Percentiles rank a stretch among this genome's conserved stretches.
Conservation (phyloP, 2,888 invertebrate species). For the Calameuta pallipes region DNA sequence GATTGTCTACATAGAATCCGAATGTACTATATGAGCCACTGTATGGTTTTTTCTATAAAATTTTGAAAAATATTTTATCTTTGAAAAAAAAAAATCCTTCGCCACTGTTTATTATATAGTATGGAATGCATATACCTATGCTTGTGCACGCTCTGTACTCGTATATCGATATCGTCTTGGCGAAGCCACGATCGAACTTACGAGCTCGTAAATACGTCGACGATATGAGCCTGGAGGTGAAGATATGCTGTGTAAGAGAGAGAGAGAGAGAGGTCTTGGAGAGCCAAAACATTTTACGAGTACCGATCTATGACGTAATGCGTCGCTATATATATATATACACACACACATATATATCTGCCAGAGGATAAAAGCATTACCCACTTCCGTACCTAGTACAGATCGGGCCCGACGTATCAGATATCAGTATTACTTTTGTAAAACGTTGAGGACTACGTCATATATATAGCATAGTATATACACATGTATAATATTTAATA, state of each 20-base stretch:
- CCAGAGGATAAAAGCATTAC: slow-evolving; percentile 30
- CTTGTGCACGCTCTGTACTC: slow-evolving; percentile 8
- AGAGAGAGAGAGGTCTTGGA: slow-evolving; percentile 35
- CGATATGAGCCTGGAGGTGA: slow-evolving; percentile 51
- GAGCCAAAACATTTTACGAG: slow-evolving; percentile 48
- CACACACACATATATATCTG: background rate
- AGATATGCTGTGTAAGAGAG: slow-evolving; percentile 43
- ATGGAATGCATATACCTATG: background rate
- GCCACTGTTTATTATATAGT: background rate
- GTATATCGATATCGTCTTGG: slow-evolving; percentile 44
- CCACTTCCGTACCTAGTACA: slow-evolving; percentile 26
- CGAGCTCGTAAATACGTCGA: slow-evolving; percentile 58
- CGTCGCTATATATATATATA: slow-evolving; percentile 20
- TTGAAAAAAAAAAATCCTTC: background rate
- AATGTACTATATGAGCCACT: background rate
- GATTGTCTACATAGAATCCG: background rate
- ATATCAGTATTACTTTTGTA: slow-evolving; percentile 27
- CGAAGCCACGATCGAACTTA: slow-evolving; percentile 53
- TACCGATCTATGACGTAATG: slow-evolving; percentile 47
- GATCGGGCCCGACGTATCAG: slow-evolving; percentile 20
- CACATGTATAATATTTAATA: background rate
- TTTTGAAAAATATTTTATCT: background rate
- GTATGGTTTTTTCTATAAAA: background rate
- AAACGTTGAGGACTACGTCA: slow-evolving; percentile 22
- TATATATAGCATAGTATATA: background rate